Base-by-base conservation (phyloP, 2,888 invertebrate species). In the Minunthozetes semirufus region DNA sequence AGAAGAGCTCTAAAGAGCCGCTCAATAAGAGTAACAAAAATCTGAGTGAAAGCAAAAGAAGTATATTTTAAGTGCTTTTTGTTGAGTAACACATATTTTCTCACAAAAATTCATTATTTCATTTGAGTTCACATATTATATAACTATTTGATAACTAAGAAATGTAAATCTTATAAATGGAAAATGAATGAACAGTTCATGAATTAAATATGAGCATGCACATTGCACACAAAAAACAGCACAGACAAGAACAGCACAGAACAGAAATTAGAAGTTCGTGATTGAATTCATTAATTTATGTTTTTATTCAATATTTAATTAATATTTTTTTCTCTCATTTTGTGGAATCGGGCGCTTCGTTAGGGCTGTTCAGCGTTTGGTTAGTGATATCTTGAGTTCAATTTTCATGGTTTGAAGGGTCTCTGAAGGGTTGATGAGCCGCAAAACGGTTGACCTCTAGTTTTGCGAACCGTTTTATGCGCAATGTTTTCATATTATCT, bases 301-400 rank as follows among this genome's bases (percentile, higher is more conserved):
- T 59, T 59, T 53, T 59, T 59, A 59, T 59, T 59, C 5, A 59
- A 59, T 59, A 59, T 59, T 59, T 59, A 59, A 59, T 59, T 59
- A 59, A 59, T 59, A 25, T 59, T 27, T 19, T 19, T 53, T n/a
- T 53, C n/a, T 59, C 59, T 59, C 56, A 56, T 56, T n/a, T 11
- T 56, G 4, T 22, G 19, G 3, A 8, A 33, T 33, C 8, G 4
- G n/a, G 56, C n/a, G 22, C 56, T 22, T 56, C 33, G 33, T 33
- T 33, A 33, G 33, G 33, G 33, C 33, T 33, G 33, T 33, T 33
- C 3, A 5, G 56, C n/a, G 4, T 56, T 56, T 50, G n/a, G 13
- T 19, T 22, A 4, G 15, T n/a, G 53, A 8, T 19, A n/a, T 53
- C 19, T 53, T 53, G 53, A 19, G 19, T 53, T 53, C 53, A 53